phyloP scores from a whole-genome alignment of 2,888 invertebrate genomes.

The Aspidiotus destructor region DNA sequence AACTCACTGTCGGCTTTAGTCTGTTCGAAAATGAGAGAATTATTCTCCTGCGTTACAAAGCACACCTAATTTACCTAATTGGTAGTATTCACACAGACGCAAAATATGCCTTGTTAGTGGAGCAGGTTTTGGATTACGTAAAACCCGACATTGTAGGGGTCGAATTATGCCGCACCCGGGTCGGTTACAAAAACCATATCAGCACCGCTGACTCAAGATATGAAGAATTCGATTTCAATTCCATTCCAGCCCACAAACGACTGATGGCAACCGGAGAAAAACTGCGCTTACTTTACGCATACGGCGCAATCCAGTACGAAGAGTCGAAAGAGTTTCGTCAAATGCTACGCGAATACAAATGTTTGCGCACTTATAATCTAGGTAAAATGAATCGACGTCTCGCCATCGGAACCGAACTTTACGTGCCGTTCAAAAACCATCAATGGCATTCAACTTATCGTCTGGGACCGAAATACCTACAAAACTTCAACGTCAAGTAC shows the following conservation, averaged over 20 bases:
- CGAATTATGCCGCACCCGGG: conserved; percentile 22
- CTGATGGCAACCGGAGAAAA: conserved; percentile 14
- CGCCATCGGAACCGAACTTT: conserved; percentile 18
- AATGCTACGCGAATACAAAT: neutral
- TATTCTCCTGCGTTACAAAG: conserved; percentile 8
- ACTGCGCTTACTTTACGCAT: conserved; percentile 15
- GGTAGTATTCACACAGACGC: conserved; percentile 18
- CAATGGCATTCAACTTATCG: conserved; percentile 11
- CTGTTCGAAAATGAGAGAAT: conserved; percentile 9
- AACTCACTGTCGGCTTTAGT: too few relatives aligned
- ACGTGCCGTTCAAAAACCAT: conserved; percentile 10
- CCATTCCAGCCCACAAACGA: neutral
- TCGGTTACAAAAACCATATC: conserved; percentile 8
- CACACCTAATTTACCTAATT: conserved; percentile 10
- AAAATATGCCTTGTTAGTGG: conserved; percentile 13
- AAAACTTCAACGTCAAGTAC: conserved; percentile 9
- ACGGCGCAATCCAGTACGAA: conserved; percentile 16
- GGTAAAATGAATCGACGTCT: neutral
- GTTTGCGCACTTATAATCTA: conserved; percentile 16
- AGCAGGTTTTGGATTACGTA: conserved; percentile 6
- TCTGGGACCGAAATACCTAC: conserved; percentile 14
- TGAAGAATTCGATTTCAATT: conserved; percentile 11
- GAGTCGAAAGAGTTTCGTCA: conserved; percentile 22
- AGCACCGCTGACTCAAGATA: neutral
- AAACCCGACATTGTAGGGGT: conserved; percentile 21